phyloP scores from a whole-genome alignment of 2,113 vertebrate species.

The Andinoacara biseriatus region DNA sequence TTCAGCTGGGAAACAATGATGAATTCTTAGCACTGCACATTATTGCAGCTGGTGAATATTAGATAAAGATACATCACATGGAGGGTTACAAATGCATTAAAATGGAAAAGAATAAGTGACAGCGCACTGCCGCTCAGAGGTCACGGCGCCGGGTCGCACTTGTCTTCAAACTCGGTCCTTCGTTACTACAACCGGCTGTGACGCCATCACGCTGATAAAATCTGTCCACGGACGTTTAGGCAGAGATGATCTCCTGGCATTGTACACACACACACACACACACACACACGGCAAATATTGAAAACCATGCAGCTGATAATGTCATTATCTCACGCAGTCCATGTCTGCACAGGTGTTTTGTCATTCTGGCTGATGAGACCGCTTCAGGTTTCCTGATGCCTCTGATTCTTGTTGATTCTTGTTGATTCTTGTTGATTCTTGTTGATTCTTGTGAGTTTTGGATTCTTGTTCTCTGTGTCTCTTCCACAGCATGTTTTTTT shows the following conservation, averaged over 20 bases:
- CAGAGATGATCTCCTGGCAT: neutral
- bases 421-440: neutral
- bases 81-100: neutral
- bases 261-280: neutral
- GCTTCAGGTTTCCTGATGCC: fast-evolving
- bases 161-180: neutral
- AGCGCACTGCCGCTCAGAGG: neutral
- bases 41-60: neutral
- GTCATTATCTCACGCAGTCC: neutral
- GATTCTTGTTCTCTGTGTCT: too few relatives aligned
- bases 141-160: neutral
- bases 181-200: neutral
- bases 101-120: neutral
- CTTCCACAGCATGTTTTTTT: too few relatives aligned
- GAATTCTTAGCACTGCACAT: neutral
- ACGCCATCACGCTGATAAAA: neutral
- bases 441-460: neutral
- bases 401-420: neutral
- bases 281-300: neutral
- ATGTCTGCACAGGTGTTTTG: neutral
- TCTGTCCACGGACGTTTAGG: neutral
- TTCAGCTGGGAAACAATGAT: fast-evolving
- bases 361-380: neutral
- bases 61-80: neutral
- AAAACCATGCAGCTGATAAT: fast-evolving